These are phyloP conservation scores for Phalacrocorax brasilianus DNA, from an alignment of 2,113 vertebrate genomes.

Conservation along the genomic window DNA sequence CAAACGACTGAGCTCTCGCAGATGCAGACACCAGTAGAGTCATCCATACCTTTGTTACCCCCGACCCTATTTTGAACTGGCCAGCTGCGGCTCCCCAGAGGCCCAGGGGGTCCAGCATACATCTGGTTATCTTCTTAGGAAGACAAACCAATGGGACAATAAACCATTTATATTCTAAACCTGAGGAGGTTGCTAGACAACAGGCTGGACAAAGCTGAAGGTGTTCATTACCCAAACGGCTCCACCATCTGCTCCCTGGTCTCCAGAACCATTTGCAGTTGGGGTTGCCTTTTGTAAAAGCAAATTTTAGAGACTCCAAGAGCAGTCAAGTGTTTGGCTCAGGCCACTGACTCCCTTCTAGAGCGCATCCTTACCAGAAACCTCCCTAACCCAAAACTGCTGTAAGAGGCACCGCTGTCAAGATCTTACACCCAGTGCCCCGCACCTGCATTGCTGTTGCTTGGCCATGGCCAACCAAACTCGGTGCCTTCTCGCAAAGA, in stretches of 20 bases:
- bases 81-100: neutral
- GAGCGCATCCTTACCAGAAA: neutral
- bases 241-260: neutral
- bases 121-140: conserved; percentile 7
- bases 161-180: neutral
- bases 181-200: neutral
- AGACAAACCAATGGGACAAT: neutral
- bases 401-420: accelerated
- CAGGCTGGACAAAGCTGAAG: neutral
- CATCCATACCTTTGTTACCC: conserved; percentile 16
- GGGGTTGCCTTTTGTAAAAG: neutral
- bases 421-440: neutral
- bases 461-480: neutral
- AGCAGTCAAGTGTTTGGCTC: neutral
- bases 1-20: neutral
- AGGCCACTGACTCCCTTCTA: neutral
- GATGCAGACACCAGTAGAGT: neutral
- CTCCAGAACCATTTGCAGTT: neutral
- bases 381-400: neutral
- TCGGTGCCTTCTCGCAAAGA: neutral
- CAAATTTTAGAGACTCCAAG: neutral
- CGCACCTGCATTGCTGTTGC: neutral
- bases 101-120: neutral
- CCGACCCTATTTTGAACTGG: neutral
- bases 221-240: neutral